These are phyloP conservation scores for Dermatemys mawii DNA, from an alignment of 2,113 vertebrate species.

Conservation along the genomic window DNA sequence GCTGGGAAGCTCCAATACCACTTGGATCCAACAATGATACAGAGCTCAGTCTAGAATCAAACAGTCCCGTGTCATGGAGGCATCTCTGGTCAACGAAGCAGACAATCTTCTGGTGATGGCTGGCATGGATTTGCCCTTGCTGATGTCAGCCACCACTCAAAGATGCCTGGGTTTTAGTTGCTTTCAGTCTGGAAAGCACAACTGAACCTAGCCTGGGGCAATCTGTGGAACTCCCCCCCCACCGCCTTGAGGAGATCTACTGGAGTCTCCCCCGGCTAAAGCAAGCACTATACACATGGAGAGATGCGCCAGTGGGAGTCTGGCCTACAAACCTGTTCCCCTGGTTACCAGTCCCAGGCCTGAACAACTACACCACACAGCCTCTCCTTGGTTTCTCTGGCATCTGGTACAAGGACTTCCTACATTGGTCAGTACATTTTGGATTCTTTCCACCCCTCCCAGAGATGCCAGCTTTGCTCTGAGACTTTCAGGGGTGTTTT, in stretches of 20 bases:
- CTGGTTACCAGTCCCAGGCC: neutral
- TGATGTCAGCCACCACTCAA: neutral
- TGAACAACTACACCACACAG: neutral
- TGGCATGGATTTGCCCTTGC: neutral
- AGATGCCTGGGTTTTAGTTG: neutral
- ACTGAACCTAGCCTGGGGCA: neutral
- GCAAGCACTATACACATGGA: neutral
- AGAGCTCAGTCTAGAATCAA: neutral
- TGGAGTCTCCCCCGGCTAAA: neutral
- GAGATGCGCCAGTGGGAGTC: neutral
- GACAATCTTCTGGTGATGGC: neutral
- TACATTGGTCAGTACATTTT: slow-evolving; percentile 2
- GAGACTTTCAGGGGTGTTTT: neutral
- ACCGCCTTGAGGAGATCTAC: neutral
- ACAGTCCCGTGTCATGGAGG: neutral
- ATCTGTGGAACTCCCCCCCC: neutral
- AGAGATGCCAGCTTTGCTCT: neutral
- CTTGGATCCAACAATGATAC: neutral
- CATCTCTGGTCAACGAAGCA: neutral
- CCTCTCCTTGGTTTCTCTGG: neutral
- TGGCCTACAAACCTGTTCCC: neutral
- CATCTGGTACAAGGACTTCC: rapidly evolving
- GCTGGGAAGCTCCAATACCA: neutral
- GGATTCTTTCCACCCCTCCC: neutral
- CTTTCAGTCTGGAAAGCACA: neutral